Conservation (phyloP, 2,113 vertebrate genomes). For the Microtus ochrogaster region DNA sequence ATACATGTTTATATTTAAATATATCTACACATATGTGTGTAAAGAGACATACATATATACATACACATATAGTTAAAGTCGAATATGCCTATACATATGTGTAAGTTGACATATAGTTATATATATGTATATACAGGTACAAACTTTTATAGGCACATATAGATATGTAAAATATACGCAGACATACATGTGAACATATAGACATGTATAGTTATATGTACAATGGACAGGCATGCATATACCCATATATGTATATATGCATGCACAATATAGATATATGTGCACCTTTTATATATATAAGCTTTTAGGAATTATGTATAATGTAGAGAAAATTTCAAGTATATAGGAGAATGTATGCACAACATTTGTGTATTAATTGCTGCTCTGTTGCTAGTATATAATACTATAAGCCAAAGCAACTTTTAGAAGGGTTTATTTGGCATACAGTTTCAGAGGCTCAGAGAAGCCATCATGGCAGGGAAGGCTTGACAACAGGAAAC, state of each 20-base stretch:
- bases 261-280: neutral
- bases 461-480: neutral
- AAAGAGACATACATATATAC: too few species aligned
- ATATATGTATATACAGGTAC: neutral
- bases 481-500: neutral
- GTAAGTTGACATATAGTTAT: neutral
- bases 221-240: too few species aligned
- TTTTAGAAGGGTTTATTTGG: neutral
- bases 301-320: neutral
- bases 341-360: neutral
- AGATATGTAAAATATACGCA: neutral
- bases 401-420: neutral
- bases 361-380: neutral
- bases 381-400: neutral
- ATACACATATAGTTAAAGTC: neutral
- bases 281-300: neutral
- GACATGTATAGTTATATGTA: neutral
- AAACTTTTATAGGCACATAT: neutral
- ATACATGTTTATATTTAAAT: neutral
- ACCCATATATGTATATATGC: neutral
- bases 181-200: neutral
- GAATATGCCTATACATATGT: neutral
- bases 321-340: neutral
- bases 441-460: neutral
- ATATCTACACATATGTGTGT: neutral